Conservation (phyloP, 1,140 invertebrate species). For the Pseudomyrmex gracilis region DNA sequence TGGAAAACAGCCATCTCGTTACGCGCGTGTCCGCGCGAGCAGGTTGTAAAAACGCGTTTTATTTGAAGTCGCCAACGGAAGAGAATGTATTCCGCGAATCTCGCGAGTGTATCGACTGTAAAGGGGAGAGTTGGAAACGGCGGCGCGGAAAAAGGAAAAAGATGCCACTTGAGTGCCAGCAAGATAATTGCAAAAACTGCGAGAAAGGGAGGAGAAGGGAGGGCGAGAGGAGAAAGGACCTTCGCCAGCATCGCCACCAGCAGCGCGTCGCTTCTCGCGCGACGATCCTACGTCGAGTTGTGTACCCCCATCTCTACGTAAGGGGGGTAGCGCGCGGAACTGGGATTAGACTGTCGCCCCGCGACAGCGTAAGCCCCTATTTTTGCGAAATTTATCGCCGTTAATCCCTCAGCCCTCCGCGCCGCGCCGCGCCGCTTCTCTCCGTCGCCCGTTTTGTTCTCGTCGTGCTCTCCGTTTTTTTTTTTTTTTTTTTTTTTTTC, state of each 20-base stretch:
- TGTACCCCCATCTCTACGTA: constrained; percentile 59
- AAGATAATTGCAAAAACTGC: constrained; percentile 83
- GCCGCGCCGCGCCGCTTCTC: constrained; percentile 58
- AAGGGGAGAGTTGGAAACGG: background rate
- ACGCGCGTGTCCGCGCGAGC: background rate
- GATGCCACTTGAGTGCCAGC: constrained; percentile 61
- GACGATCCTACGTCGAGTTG: constrained; percentile 63
- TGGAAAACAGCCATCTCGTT: constrained; percentile 3
- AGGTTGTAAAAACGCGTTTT: constrained; percentile 6
- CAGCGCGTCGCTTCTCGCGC: constrained; percentile 61
- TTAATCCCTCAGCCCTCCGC: constrained; percentile 82
- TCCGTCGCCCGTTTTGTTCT: constrained; percentile 63
- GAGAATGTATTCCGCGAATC: background rate
- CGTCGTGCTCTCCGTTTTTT: constrained; percentile 65
- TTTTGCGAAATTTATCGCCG: constrained; percentile 86
- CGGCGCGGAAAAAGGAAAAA: constrained; percentile 48
- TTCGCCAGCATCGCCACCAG: constrained; percentile 29
- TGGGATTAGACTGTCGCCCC: constrained; percentile 85
- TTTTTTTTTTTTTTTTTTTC: constrained; percentile 3
- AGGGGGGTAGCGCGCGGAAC: constrained; percentile 71
- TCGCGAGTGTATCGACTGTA: background rate
- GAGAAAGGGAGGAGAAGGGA: background rate
- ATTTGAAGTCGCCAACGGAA: background rate
- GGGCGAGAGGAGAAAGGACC: background rate
- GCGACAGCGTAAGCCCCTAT: constrained; percentile 85